These are phyloP conservation scores for Trichopoda pennipes DNA, from an alignment of 2,888 invertebrate species.

Conservation along the genomic window DNA sequence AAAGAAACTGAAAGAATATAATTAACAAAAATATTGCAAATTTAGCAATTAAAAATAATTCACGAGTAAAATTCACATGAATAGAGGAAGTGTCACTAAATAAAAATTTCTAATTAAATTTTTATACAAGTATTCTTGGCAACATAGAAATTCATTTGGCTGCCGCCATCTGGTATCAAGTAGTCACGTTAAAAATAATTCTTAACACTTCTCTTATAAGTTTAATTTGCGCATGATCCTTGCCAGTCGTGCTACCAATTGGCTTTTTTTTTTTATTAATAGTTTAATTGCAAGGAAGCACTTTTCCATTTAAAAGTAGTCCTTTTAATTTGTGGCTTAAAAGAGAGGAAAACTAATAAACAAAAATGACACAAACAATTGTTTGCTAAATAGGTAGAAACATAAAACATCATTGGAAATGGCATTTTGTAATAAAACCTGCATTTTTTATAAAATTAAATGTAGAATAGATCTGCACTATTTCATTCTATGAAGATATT, in stretches of 20 bases:
- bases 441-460: too few relatives aligned
- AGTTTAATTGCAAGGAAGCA: not conserved
- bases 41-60: too few relatives aligned
- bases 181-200: not conserved
- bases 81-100: too few relatives aligned
- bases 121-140: too few relatives aligned
- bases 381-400: too few relatives aligned
- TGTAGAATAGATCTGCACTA: too few relatives aligned
- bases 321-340: conserved; percentile 16
- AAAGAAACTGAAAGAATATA: too few relatives aligned
- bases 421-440: conserved; percentile 42
- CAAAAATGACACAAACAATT: conserved; percentile 14
- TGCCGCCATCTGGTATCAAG: conserved; percentile 35
- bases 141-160: not conserved
- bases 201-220: conserved; percentile 19
- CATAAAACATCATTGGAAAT: not conserved
- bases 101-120: too few relatives aligned
- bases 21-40: too few relatives aligned
- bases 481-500: too few relatives aligned
- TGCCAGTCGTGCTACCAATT: conserved; percentile 34
- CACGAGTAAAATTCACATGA: too few relatives aligned
- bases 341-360: conserved; percentile 29
- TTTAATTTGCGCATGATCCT: conserved; percentile 46
- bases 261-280: not conserved
- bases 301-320: conserved; percentile 7